Percentiles rank a stretch among this genome's conserved stretches.
phyloP scores from a whole-genome alignment of 2,888 invertebrate species.

The Parochlus steinenii region DNA sequence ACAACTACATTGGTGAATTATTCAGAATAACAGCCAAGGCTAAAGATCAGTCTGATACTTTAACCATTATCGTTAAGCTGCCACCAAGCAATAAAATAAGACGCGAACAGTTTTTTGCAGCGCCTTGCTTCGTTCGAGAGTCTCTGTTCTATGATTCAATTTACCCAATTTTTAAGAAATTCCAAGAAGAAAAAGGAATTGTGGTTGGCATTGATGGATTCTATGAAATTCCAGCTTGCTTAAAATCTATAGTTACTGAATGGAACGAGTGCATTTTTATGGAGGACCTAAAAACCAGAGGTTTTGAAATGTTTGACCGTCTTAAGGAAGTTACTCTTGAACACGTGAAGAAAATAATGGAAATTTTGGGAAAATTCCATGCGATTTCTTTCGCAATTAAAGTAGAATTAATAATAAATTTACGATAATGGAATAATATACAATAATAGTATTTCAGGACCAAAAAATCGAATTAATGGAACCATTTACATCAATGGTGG shows the following conservation, averaged over 20 bases:
- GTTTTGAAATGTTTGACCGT: slow-evolving; percentile 31
- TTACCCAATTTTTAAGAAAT: slow-evolving; percentile 19
- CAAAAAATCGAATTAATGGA: slow-evolving; percentile 18
- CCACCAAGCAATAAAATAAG: slow-evolving; percentile 22
- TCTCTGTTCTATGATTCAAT: slow-evolving; percentile 21
- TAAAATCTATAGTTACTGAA: slow-evolving; percentile 21
- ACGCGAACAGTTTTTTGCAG: slow-evolving; percentile 22
- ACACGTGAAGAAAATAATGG: slow-evolving; percentile 26
- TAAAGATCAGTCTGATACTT: neutral
- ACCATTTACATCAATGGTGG: slow-evolving; percentile 18
- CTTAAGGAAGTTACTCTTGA: slow-evolving; percentile 25
- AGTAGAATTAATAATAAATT: slow-evolving; percentile 16
- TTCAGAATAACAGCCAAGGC: slow-evolving; percentile 18
- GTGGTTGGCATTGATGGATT: slow-evolving; percentile 17
- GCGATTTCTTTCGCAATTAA: slow-evolving; percentile 32
- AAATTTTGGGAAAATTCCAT: slow-evolving; percentile 32
- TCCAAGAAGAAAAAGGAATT: slow-evolving; percentile 20
- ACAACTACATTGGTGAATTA: slow-evolving; percentile 25
- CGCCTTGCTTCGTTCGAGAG: slow-evolving; percentile 23
- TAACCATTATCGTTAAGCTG: slow-evolving; percentile 20
- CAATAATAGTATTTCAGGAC: slow-evolving; percentile 19
- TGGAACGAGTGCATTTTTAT: slow-evolving; percentile 30
- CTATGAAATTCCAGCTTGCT: slow-evolving; percentile 19
- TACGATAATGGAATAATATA: slow-evolving; percentile 1
- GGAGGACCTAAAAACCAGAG: slow-evolving; percentile 30